These are phyloP conservation scores for Sialis lutaria DNA, from an alignment of 2,888 invertebrate species.

Conservation along the genomic window DNA sequence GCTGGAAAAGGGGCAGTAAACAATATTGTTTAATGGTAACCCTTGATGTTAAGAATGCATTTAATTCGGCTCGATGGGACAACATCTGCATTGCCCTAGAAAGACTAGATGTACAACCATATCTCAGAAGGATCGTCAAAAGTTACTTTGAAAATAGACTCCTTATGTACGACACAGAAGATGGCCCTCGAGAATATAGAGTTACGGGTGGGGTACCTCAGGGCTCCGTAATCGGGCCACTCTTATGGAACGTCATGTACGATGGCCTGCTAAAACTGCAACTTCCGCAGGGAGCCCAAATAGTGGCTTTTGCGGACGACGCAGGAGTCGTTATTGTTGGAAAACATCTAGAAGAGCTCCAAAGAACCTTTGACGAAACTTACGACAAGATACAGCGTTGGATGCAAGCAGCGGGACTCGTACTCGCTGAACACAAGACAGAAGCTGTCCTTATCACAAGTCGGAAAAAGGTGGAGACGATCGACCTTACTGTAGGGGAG, in stretches of 20 bases:
- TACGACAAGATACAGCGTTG: background rate
- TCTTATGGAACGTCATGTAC: too few species aligned
- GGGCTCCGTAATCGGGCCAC: too few species aligned
- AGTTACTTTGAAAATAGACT: background rate
- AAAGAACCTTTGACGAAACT: background rate
- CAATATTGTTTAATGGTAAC: background rate
- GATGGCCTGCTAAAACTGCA: background rate
- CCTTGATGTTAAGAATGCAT: background rate
- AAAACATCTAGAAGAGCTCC: background rate
- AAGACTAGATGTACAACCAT: background rate
- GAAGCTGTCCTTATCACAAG: conserved; percentile 1
- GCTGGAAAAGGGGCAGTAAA: background rate
- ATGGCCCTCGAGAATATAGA: background rate
- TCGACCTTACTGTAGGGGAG: conserved; percentile 7
- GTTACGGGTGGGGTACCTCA: background rate
- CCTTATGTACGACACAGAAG: background rate
- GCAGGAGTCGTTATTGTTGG: background rate
- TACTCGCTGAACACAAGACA: conserved; percentile 7
- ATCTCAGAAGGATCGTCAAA: background rate
- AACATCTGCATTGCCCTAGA: background rate
- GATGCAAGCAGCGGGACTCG: conserved; percentile 4
- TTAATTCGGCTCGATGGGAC: conserved; percentile 4
- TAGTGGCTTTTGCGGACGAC: background rate
- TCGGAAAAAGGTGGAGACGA: conserved; percentile 6
- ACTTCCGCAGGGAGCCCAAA: background rate